These are phyloP conservation scores for Acanthosoma haemorrhoidale DNA, from an alignment of 2,888 invertebrate genomes.

Conservation along the genomic window DNA sequence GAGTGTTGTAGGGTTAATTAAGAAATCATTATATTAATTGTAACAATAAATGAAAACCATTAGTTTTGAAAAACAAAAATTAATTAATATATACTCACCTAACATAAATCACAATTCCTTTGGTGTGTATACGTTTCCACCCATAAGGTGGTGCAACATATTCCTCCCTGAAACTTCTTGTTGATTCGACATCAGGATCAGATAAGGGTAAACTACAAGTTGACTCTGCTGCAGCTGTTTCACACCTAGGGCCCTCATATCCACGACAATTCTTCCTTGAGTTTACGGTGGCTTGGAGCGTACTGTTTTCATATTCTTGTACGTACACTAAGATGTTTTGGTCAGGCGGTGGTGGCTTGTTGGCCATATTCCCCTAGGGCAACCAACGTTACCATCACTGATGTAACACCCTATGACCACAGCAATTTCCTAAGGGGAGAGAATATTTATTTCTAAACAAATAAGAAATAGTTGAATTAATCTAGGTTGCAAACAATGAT, in stretches of 20 bases:
- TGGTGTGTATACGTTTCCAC: constrained; percentile 68
- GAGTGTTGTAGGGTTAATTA: too few relatives aligned
- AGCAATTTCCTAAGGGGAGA: constrained; percentile 37
- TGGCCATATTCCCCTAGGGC: constrained; percentile 38
- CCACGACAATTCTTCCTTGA: neutral
- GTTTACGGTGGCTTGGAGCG: constrained; percentile 34
- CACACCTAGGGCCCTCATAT: constrained; percentile 25
- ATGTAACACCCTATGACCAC: constrained; percentile 37
- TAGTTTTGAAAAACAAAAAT: neutral
- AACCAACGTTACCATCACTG: constrained; percentile 39
- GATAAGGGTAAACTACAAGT: neutral
- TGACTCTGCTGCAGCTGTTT: constrained; percentile 18
- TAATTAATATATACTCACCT: constrained; percentile 53
- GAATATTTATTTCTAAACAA: too few relatives aligned
- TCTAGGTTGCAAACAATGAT: too few relatives aligned
- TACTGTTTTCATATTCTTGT: constrained; percentile 32
- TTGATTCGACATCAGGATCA: constrained; percentile 15
- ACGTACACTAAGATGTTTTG: constrained; percentile 39
- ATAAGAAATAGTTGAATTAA: too few relatives aligned
- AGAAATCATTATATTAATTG: too few relatives aligned
- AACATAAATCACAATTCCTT: constrained; percentile 69
- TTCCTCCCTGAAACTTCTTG: constrained; percentile 35
- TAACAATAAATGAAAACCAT: neutral
- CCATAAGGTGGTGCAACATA: constrained; percentile 62
- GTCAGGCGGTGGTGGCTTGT: constrained; percentile 38